Percentiles rank a stretch among this genome's conserved stretches.
These are phyloP conservation scores for Umimayanthus kanabou DNA, from an alignment of 92 coral and sea anemone genomes.

Conservation along the genomic window DNA sequence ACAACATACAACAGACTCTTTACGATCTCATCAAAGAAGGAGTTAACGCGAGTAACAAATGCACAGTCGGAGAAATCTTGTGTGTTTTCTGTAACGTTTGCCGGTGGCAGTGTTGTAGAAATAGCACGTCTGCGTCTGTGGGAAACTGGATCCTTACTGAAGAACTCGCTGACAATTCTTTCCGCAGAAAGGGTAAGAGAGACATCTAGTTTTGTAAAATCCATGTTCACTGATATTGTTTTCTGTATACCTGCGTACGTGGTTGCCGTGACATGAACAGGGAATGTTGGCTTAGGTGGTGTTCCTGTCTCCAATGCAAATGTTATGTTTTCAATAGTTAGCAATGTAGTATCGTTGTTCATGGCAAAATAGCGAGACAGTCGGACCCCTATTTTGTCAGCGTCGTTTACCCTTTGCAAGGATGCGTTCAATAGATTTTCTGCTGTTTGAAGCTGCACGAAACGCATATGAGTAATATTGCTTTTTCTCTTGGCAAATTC, in stretches of 20 bases:
- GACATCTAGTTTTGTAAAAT: slow-evolving; percentile 49
- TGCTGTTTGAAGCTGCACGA: slow-evolving; percentile 47
- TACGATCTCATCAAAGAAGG: slow-evolving; percentile 45
- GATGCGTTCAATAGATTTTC: slow-evolving; percentile 40
- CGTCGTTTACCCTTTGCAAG: slow-evolving; percentile 15
- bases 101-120: slow-evolving; percentile 7
- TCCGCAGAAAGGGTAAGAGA: slow-evolving; percentile 60
- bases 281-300: slow-evolving; percentile 45
- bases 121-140: slow-evolving; percentile 17
- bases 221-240: slow-evolving; percentile 55
- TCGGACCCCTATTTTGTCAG: slow-evolving; percentile 54
- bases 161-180: slow-evolving; percentile 42
- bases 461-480: slow-evolving; percentile 44
- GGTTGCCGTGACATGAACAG: slow-evolving; percentile 38
- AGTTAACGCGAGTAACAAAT: slow-evolving; percentile 34
- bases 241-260: slow-evolving; percentile 42
- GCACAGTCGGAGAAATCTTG: slow-evolving; percentile 20
- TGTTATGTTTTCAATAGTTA: slow-evolving; percentile 45
- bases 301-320: slow-evolving; percentile 49
- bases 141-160: slow-evolving; percentile 16
- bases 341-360: slow-evolving; percentile 24
- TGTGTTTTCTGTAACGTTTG: slow-evolving; percentile 21
- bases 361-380: slow-evolving; percentile 47
- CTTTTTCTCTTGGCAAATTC: slow-evolving; percentile 45
- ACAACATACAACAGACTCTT: slow-evolving; percentile 37